Evolutionary conservation across 2,113 vertebrate genomes (phyloP).

Genomic region (Solenodon paradoxus): DNA sequence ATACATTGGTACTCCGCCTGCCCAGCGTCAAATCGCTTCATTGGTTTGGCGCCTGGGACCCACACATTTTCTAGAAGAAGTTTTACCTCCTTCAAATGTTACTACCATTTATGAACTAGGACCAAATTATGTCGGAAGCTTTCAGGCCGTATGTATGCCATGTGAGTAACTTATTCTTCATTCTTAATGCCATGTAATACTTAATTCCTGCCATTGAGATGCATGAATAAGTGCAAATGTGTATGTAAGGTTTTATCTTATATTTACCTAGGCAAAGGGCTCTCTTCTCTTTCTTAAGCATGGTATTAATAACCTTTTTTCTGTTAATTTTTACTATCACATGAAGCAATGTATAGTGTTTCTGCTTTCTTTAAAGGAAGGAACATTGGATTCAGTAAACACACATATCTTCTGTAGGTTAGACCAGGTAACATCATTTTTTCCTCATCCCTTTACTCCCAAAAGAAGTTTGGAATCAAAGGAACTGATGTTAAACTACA

Average conservation of each 20-base stretch:
- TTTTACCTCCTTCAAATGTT: constrained; percentile 90
- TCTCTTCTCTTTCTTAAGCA: not conserved
- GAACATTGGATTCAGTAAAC: not conserved
- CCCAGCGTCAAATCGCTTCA: constrained; percentile 92
- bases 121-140: constrained; percentile 94
- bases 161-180: constrained; percentile 86
- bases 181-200: not conserved
- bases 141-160: constrained; percentile 94
- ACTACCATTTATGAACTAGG: constrained; percentile 94
- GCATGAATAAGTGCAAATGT: not conserved
- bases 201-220: not conserved
- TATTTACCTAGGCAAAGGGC: not conserved
- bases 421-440: not conserved
- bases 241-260: not conserved
- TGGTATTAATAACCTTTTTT: not conserved
- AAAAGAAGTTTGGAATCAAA: not conserved
- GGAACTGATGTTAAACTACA: not conserved
- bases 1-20: constrained; percentile 93
- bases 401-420: not conserved
- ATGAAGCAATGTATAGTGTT: not conserved
- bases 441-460: not conserved
- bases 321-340: not conserved
- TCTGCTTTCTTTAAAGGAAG: not conserved
- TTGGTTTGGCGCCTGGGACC: constrained; percentile 97
- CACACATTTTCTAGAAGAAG: constrained; percentile 97